Evolutionary conservation across 2,797 vertebrate species (phyloP).

Genomic region (Molossus molossus): DNA sequence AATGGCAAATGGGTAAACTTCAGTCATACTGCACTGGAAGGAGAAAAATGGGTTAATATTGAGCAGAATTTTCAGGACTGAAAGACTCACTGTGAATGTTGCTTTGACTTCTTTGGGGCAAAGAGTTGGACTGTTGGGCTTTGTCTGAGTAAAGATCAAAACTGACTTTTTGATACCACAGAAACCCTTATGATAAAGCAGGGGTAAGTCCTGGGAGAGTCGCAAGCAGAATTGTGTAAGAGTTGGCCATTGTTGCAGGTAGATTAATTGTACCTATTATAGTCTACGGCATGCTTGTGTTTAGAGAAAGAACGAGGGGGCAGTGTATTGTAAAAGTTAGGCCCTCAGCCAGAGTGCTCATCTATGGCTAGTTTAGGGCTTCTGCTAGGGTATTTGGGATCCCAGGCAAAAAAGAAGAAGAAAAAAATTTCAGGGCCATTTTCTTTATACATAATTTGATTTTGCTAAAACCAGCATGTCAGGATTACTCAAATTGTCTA

Average conservation of each 20-base stretch:
- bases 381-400: background rate
- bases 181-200: background rate
- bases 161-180: background rate
- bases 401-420: too few relatives aligned
- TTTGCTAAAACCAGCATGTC: constrained; percentile 9
- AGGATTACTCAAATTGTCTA: background rate
- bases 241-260: background rate
- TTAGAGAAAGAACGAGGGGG: background rate
- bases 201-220: background rate
- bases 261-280: background rate
- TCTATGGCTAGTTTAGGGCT: background rate
- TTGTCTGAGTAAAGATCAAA: background rate
- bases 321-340: background rate
- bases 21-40: background rate
- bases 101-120: background rate
- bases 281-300: background rate
- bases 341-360: background rate
- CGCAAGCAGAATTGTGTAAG: background rate
- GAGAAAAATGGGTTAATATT: background rate
- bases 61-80: background rate
- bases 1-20: background rate
- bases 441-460: background rate
- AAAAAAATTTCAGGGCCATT: background rate
- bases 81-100: background rate
- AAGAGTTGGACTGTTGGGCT: background rate